phyloP scores from a whole-genome alignment of 2,888 invertebrate species.

The Dioctria linearis region DNA sequence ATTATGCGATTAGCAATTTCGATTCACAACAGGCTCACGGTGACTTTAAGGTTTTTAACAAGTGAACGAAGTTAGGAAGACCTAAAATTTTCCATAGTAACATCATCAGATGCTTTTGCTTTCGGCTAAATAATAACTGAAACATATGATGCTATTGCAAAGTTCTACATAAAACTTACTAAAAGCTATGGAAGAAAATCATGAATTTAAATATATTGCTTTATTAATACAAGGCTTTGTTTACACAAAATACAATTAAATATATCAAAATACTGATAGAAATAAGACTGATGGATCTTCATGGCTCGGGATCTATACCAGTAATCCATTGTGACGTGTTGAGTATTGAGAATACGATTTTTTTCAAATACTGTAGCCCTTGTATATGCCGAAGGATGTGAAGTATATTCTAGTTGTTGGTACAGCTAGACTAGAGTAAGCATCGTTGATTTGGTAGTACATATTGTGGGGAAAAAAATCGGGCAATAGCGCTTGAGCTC shows the following conservation, averaged over 20 bases:
- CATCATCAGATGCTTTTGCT: neutral
- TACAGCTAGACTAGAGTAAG: neutral
- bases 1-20: neutral
- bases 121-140: neutral
- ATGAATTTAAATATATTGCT: too few species aligned
- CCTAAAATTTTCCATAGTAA: neutral
- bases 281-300: neutral
- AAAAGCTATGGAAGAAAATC: too few species aligned
- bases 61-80: neutral
- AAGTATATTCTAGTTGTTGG: neutral
- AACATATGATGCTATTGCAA: neutral
- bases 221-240: too few species aligned
- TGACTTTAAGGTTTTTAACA: neutral
- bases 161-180: too few species aligned
- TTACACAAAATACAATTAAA: too few species aligned
- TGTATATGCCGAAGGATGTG: neutral
- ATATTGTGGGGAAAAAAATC: too few species aligned
- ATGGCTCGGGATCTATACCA: neutral
- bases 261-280: neutral
- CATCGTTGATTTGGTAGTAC: neutral
- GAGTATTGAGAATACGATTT: neutral
- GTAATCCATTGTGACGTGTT: neutral
- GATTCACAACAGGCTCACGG: neutral
- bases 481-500: neutral
- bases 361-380: neutral